These are phyloP conservation scores for Boleophthalmus pectinirostris DNA, from an alignment of 2,113 vertebrate genomes.

Conservation along the genomic window DNA sequence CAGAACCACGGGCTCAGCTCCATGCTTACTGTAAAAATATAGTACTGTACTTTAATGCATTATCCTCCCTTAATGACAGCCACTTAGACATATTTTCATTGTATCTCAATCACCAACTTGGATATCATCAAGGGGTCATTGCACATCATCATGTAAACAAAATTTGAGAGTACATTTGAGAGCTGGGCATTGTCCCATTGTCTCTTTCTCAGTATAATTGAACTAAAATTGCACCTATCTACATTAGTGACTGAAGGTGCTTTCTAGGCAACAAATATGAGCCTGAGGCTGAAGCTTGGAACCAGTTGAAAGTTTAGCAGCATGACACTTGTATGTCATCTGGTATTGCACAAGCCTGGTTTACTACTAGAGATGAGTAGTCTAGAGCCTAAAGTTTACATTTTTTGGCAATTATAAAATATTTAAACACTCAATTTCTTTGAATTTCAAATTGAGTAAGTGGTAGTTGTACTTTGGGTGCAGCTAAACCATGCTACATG, in stretches of 20 bases:
- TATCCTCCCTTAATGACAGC: too few species aligned
- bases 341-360: background rate
- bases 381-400: background rate
- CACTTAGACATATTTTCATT: background rate
- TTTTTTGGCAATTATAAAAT: background rate
- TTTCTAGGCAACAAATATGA: background rate
- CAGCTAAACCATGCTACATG: too few species aligned
- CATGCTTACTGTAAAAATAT: constrained; percentile 17
- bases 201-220: background rate
- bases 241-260: background rate
- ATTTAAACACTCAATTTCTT: background rate
- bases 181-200: background rate
- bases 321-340: background rate
- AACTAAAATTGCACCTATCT: background rate
- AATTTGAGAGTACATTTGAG: background rate
- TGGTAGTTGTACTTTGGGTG: too few species aligned
- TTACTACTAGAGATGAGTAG: background rate
- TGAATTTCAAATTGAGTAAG: too few species aligned
- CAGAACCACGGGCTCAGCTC: constrained; percentile 61
- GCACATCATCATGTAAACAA: too few species aligned
- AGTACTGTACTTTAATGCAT: background rate
- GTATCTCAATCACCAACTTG: too few species aligned
- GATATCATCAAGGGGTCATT: too few species aligned
- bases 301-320: background rate
- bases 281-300: background rate